Evolutionary conservation across 1,140 invertebrate species (phyloP).

Genomic region (Drosophila bifasciata): DNA sequence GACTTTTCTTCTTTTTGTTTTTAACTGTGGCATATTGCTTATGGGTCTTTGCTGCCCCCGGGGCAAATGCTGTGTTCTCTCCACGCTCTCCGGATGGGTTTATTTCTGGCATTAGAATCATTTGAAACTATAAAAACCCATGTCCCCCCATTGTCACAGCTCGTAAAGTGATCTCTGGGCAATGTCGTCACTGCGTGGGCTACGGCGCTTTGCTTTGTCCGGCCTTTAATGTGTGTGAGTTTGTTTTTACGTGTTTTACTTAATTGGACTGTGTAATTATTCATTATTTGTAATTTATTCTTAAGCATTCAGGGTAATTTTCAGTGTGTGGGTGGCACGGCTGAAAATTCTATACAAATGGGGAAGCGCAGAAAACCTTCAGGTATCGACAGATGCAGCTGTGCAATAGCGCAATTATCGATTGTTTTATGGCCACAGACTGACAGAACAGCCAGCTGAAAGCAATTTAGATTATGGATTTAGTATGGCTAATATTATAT

Average conservation of each 20-base stretch:
- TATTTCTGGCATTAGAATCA: slow-evolving; percentile 26
- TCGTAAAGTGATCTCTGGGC: slow-evolving; percentile 1
- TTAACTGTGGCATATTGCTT: slow-evolving; percentile 43
- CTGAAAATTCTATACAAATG: slow-evolving; percentile 38
- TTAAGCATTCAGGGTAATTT: background rate
- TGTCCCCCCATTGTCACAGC: slow-evolving; percentile 35
- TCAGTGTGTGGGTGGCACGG: slow-evolving; percentile 19
- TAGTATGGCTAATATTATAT: background rate
- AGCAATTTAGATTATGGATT: background rate
- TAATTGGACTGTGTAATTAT: slow-evolving; percentile 69
- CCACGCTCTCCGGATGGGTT: background rate
- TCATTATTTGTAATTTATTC: slow-evolving; percentile 56
- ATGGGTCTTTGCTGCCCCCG: slow-evolving; percentile 18
- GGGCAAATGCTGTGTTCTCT: slow-evolving; percentile 13
- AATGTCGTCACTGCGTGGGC: slow-evolving; percentile 68
- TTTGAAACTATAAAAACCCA: background rate
- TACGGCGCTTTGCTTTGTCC: slow-evolving; percentile 49
- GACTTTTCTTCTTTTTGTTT: slow-evolving; percentile 53
- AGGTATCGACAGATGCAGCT: background rate
- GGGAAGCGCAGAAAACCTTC: slow-evolving; percentile 24
- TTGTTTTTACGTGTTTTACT: slow-evolving; percentile 49
- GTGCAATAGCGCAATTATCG: no score
- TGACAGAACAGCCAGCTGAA: no score
- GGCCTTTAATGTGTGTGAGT: slow-evolving; percentile 37
- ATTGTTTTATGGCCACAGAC: slow-evolving; percentile 15